Conservation (phyloP, 2,797 vertebrate species). For the Clarias platycephalus region DNA sequence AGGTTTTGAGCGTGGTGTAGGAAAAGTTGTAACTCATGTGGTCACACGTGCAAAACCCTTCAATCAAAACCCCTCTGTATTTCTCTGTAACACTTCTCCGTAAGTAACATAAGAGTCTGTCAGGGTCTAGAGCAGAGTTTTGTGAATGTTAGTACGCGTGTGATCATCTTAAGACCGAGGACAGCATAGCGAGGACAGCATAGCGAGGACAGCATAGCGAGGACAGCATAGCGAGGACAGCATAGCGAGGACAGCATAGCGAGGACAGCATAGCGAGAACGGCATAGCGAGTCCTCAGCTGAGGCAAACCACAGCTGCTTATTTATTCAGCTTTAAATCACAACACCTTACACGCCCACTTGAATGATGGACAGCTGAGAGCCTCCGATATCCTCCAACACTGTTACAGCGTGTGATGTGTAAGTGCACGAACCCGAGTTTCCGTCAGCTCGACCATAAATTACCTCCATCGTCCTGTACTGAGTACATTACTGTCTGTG, state of each 20-base stretch:
- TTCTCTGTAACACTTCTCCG: background rate
- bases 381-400: background rate
- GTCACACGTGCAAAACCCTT: background rate
- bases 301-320: background rate
- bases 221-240: too few relatives aligned
- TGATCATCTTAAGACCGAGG: too few relatives aligned
- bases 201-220: too few relatives aligned
- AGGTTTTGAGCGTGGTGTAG: background rate
- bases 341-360: background rate
- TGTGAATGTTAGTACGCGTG: too few relatives aligned
- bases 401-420: background rate
- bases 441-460: background rate
- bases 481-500: background rate
- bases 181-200: too few relatives aligned
- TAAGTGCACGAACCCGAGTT: background rate
- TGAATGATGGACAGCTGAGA: background rate
- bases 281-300: background rate
- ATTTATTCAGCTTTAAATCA: background rate
- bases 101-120: background rate
- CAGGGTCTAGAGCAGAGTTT: too few relatives aligned
- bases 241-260: too few relatives aligned
- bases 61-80: background rate
- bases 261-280: too few relatives aligned
- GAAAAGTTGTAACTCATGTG: background rate
- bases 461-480: background rate